Evolutionary conservation across 1,140 invertebrate species (phyloP), one percentile per base, ranked within the genome.

Genomic region (Conus ventricosus): DNA sequence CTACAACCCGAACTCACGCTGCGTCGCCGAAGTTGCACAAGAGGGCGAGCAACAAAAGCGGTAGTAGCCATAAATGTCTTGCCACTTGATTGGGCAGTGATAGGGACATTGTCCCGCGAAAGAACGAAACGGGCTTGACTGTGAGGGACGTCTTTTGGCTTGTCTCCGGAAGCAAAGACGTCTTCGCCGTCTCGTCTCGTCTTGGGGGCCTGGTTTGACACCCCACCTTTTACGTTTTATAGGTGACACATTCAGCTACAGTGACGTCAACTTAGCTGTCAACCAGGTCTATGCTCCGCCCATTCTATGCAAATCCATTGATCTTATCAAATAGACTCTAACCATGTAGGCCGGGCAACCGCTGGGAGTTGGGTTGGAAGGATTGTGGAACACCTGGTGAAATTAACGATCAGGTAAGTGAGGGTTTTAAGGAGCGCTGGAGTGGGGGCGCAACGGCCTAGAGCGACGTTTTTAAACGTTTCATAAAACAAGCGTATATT

Each of bases 101-200:
- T 0, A 81, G 39, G 39, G 80, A 81, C 80, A 81, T 81, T 81
- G 80, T 81, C 80, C 80, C 25, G 80, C 80, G 80, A 81, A 81
- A 81, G 51, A 81, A 17, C 80, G 80, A 81, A 81, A 81, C 80
- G 13, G 20, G n/a, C 51, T 51, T 51, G 51, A 81, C 80, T 20
- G 51, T 81, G 4, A 51, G 13, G 17, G 80, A 81, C 80, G 80
- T 11, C 39, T 51, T 17, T 8, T 54, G 80, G 27, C 51, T 54
- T 54, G 39, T 81, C 11, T 13, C 51, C 23, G 13, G 80, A 4
- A 54, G 51, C 23, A 23, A 81, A 81, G 80, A 81, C 51, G 80
- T 81, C 51, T 53, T 54, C 51, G 27, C 51, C 51, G 80, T 54
- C 80, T 54, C 39, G 51, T 81, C 51, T 51, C 51, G 80, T 81